A percentile compares a stretch with the other conserved stretches of the same genome.
phyloP scores from a whole-genome alignment of 2,888 invertebrate genomes.

The Drosophila leonis region DNA sequence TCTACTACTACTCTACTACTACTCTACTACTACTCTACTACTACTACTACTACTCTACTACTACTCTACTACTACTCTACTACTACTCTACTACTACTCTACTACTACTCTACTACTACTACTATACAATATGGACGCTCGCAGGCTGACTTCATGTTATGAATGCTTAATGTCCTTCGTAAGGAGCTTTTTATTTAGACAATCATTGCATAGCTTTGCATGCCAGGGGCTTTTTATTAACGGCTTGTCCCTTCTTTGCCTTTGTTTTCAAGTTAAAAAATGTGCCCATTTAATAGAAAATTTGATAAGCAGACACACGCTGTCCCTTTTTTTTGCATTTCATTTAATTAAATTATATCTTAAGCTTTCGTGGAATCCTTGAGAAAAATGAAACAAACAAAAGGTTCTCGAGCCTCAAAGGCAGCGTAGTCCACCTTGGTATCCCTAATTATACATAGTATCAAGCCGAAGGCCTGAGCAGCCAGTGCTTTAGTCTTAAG shows the following conservation, averaged over 20 bases:
- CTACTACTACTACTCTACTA: too few relatives aligned
- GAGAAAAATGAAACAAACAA: slow-evolving; percentile 11
- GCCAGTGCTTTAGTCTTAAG: too few relatives aligned
- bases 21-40: too few relatives aligned
- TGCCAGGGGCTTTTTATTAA: background rate
- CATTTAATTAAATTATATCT: slow-evolving; percentile 9
- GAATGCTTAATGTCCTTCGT: background rate
- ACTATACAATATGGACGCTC: background rate
- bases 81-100: too few relatives aligned
- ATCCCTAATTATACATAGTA: background rate
- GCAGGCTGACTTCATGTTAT: background rate
- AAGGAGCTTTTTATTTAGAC: background rate
- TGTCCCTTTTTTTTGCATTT: slow-evolving; percentile 3
- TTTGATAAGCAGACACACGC: slow-evolving; percentile 14
- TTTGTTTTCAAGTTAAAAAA: slow-evolving; percentile 8
- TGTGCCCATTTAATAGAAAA: slow-evolving; percentile 2
- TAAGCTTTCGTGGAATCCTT: slow-evolving; percentile 5
- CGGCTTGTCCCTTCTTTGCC: background rate
- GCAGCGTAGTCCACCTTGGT: background rate
- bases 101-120: too few relatives aligned
- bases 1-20: too few relatives aligned
- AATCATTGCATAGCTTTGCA: background rate
- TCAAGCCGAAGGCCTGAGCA: too few relatives aligned
- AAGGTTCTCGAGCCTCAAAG: background rate
- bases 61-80: too few relatives aligned